Conservation (phyloP, 2,888 invertebrate genomes). For the Aspidapion aeneum region DNA sequence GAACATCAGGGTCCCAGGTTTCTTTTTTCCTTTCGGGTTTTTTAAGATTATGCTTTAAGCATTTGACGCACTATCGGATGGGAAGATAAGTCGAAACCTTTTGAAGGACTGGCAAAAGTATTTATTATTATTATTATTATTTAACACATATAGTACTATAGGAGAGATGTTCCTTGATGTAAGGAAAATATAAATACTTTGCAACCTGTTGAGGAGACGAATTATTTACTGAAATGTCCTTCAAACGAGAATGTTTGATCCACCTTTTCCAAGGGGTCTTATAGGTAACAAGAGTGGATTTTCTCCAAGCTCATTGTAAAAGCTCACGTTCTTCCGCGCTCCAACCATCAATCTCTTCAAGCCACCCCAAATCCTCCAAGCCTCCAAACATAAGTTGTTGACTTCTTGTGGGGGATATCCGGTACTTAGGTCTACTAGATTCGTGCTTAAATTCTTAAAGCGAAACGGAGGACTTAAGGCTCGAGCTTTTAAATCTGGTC, state of each 20-base stretch:
- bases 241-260: background rate
- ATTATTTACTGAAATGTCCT: conserved; percentile 7
- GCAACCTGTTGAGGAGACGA: too few relatives aligned
- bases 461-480: conserved; percentile 28
- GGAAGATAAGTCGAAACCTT: conserved; percentile 1
- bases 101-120: conserved; percentile 11
- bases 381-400: too few relatives aligned
- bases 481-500: conserved; percentile 31
- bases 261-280: conserved; percentile 14
- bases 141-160: conserved; percentile 13
- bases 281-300: conserved; percentile 19
- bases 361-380: conserved; percentile 23
- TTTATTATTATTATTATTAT: conserved; percentile 16
- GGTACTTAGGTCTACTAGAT: conserved; percentile 16
- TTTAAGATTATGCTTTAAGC: too few relatives aligned
- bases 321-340: conserved; percentile 18
- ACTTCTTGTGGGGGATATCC: conserved; percentile 11
- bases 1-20: conserved; percentile 17
- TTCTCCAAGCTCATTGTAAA: conserved; percentile 17
- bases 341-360: conserved; percentile 21
- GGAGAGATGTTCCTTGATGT: too few relatives aligned
- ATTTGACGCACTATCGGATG: conserved; percentile 25
- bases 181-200: too few relatives aligned
- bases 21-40: too few relatives aligned
- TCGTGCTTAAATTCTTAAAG: conserved; percentile 13